phyloP scores from a whole-genome alignment of 2,113 vertebrate genomes.

The Pipa parva region DNA sequence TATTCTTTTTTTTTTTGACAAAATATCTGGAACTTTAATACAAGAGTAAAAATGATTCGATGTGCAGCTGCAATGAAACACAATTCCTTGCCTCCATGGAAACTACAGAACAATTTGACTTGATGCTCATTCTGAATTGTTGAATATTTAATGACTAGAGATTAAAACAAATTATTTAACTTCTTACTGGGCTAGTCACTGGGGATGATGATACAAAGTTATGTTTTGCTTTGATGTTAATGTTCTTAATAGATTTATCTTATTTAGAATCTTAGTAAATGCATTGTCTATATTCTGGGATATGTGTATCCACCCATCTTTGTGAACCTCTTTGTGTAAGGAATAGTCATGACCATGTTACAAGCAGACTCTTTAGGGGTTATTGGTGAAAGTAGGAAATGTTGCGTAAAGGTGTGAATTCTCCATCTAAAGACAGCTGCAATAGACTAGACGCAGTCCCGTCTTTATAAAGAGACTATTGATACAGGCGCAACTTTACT shows the following conservation, averaged over 20 bases:
- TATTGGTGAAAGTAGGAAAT: no score
- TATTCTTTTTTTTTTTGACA: not conserved
- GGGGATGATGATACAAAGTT: conserved; percentile 10
- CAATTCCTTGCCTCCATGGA: conserved; percentile 30
- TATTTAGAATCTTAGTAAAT: not conserved
- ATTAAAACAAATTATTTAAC: conserved; percentile 11
- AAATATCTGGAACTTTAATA: no score
- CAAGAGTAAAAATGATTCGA: conserved; percentile 17
- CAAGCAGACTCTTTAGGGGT: no score
- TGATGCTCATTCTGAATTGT: conserved; percentile 20
- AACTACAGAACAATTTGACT: conserved; percentile 34
- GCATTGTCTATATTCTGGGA: no score
- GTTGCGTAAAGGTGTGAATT: no score
- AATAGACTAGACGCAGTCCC: no score
- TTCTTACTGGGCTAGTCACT: conserved; percentile 8
- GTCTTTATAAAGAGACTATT: no score
- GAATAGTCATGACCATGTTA: no score
- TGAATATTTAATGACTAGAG: conserved; percentile 36
- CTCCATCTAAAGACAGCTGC: no score
- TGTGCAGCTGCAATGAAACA: conserved; percentile 8
- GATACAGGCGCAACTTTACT: no score
- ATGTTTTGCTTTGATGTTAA: conserved; percentile 15
- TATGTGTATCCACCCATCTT: no score
- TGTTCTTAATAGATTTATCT: conserved; percentile 3
- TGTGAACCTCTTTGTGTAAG: no score